Percentiles rank a stretch among this genome's conserved stretches.
Conservation (phyloP, 2,888 invertebrate genomes). For the Adelognathus sp. region DNA sequence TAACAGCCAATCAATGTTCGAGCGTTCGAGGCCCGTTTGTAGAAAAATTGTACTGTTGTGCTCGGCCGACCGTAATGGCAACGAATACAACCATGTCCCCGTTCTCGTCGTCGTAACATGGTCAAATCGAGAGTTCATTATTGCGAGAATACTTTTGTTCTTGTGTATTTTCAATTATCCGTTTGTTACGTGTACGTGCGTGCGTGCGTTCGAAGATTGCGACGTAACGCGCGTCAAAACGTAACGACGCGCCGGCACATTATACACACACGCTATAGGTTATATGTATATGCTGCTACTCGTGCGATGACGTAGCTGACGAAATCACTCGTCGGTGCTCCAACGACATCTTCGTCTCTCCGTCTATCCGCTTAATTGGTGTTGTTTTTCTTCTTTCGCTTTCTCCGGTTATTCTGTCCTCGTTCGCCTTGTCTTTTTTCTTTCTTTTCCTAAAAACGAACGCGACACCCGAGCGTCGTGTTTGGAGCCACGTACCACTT, state of each 20-base stretch:
- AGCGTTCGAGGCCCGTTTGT: not conserved
- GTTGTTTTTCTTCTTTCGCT: not conserved
- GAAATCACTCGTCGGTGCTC: slow-evolving; percentile 27
- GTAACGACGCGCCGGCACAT: slow-evolving; percentile 17
- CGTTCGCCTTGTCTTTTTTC: not conserved
- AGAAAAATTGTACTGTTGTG: not conserved
- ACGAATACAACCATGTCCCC: not conserved
- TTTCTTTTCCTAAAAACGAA: not conserved
- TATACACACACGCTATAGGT: not conserved
- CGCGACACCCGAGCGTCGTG: slow-evolving; percentile 2
- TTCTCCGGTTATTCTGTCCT: not conserved
- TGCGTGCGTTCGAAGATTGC: not conserved
- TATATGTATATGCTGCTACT: slow-evolving; percentile 3
- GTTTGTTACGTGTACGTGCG: not conserved
- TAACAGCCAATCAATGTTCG: not conserved
- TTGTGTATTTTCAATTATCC: not conserved
- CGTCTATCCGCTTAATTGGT: not conserved
- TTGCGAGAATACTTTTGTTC: not conserved
- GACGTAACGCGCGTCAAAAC: slow-evolving; percentile 17
- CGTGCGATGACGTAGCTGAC: slow-evolving; percentile 19
- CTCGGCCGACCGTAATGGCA: not conserved
- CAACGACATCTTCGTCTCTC: slow-evolving; percentile 37
- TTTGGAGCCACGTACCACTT: not conserved
- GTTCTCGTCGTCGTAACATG: not conserved
- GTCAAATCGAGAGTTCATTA: not conserved